Evolutionary conservation across 2,113 vertebrate species (phyloP).

Genomic region (Nymphicus hollandicus): DNA sequence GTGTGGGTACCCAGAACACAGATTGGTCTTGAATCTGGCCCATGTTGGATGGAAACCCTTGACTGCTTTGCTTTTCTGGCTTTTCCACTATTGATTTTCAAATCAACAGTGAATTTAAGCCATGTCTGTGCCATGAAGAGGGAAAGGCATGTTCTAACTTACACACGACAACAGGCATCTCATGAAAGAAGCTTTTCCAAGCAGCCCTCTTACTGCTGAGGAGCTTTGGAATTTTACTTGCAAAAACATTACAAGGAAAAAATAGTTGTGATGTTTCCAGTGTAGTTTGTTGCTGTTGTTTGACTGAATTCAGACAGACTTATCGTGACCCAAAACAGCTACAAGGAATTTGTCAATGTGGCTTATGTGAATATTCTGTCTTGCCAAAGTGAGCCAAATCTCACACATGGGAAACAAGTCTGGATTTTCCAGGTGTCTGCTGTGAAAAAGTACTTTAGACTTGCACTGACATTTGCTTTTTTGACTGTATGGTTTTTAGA

Average conservation of each 20-base stretch:
- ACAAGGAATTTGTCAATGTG: fast-evolving
- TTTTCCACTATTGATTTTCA: neutral
- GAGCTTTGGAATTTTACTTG: neutral
- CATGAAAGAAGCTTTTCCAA: neutral
- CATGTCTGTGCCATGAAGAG: fast-evolving
- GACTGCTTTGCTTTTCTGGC: neutral
- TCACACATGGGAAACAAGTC: fast-evolving
- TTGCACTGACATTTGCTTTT: fast-evolving
- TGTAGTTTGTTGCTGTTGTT: neutral
- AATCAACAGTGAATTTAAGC: neutral
- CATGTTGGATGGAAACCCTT: fast-evolving
- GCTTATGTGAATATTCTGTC: fast-evolving
- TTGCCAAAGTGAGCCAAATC: neutral
- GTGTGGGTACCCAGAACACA: neutral
- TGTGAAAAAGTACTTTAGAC: neutral
- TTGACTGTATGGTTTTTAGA: fast-evolving
- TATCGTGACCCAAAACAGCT: neutral
- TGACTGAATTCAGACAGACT: neutral
- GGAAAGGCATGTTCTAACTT: neutral
- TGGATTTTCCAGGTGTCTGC: neutral
- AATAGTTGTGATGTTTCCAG: neutral
- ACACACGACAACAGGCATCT: fast-evolving
- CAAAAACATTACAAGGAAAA: neutral
- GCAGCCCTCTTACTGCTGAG: neutral
- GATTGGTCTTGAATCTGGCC: neutral